Percentiles rank a stretch among this genome's conserved stretches.
Evolutionary conservation across 2,797 vertebrate genomes (phyloP).

Genomic region (Uromys caudimaculatus): DNA sequence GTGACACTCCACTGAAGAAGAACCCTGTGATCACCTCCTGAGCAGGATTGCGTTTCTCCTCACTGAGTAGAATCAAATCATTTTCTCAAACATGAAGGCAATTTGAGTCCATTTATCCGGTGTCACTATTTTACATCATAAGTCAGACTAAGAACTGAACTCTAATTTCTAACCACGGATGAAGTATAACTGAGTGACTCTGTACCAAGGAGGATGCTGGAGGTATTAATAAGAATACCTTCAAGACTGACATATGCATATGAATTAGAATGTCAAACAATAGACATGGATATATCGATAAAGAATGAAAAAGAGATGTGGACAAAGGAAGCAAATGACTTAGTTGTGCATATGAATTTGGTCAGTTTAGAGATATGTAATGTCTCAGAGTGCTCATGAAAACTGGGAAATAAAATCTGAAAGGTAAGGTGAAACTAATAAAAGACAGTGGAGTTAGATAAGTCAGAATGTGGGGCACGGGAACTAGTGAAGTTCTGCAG

Average conservation of each 20-base stretch:
- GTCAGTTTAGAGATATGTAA: background rate
- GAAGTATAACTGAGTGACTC: constrained; percentile 17
- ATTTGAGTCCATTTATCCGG: constrained; percentile 38
- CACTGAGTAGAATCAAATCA: constrained; percentile 47
- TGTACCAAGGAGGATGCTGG: background rate
- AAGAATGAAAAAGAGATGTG: background rate
- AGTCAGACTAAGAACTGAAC: constrained; percentile 53
- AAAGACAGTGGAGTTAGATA: background rate
- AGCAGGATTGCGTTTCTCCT: background rate
- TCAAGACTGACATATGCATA: background rate
- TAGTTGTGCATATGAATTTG: background rate
- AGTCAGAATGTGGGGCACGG: background rate
- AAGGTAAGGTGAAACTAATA: background rate
- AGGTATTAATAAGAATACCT: constrained; percentile 15
- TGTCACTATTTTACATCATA: constrained; percentile 47
- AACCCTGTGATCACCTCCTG: constrained; percentile 35
- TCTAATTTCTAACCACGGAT: constrained; percentile 12
- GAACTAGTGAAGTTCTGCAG: background rate
- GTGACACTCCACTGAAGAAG: constrained; percentile 17
- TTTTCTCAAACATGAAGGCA: constrained; percentile 53
- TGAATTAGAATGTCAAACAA: background rate
- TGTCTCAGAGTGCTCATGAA: background rate
- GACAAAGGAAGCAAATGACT: background rate
- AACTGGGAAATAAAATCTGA: background rate
- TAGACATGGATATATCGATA: background rate